Evolutionary conservation across 2,797 vertebrate genomes (phyloP).

Genomic region (Hapalemur alaotrensis): DNA sequence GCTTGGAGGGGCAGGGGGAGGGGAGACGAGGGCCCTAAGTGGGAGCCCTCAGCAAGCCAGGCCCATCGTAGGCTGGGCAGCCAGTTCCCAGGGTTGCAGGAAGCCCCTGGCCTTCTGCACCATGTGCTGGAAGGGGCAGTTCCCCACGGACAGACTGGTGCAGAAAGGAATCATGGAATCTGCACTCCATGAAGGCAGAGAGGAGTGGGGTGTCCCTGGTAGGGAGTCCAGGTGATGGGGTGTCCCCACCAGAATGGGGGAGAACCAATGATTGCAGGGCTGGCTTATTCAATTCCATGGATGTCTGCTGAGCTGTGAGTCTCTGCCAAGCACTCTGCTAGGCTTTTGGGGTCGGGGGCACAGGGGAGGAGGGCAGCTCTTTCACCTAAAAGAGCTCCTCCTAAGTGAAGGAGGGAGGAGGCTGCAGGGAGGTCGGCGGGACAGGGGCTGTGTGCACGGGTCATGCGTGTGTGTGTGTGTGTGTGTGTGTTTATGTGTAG

Average conservation of each 20-base stretch:
- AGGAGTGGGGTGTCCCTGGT: no score
- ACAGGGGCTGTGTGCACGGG: not conserved
- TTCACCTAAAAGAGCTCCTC: not conserved
- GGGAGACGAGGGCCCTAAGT: no score
- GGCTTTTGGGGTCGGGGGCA: not conserved
- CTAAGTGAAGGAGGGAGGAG: not conserved
- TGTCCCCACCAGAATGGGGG: not conserved
- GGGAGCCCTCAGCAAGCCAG: not conserved
- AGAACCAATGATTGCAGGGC: not conserved
- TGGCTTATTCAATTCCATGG: not conserved
- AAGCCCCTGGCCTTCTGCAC: not conserved
- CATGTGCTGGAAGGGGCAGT: not conserved
- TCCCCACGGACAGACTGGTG: not conserved
- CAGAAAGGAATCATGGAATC: no score
- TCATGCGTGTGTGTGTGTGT: rapidly evolving
- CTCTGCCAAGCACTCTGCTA: not conserved
- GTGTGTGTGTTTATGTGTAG: not conserved
- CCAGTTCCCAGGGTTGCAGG: not conserved
- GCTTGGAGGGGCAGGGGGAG: no score
- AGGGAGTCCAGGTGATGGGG: no score
- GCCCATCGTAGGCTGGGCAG: no score
- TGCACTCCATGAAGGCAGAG: not conserved
- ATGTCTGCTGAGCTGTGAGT: rapidly evolving
- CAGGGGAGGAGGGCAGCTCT: no score
- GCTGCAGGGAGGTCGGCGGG: not conserved